Conservation (phyloP, 2,888 invertebrate genomes). For the Ypsolopha scabrella region DNA sequence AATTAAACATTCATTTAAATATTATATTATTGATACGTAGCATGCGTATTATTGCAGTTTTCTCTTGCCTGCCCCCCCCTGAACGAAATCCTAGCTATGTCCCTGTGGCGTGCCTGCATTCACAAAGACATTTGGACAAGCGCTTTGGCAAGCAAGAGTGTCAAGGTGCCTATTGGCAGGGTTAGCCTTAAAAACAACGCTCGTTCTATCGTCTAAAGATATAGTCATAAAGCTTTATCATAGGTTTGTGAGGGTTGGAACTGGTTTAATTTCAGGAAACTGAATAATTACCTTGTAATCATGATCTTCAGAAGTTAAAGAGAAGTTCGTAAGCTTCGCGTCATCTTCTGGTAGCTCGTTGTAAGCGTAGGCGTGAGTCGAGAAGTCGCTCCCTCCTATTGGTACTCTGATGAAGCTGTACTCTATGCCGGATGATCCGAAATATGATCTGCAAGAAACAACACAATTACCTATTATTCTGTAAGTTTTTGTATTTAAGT, state of each 20-base stretch:
- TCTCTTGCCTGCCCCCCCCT: no score
- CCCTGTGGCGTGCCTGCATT: no score
- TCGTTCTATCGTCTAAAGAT: no score
- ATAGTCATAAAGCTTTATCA: no score
- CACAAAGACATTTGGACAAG: neutral
- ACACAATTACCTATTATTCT: slow-evolving; percentile 5
- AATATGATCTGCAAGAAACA: slow-evolving; percentile 74
- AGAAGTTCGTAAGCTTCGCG: slow-evolving; percentile 66
- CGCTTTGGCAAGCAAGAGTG: neutral
- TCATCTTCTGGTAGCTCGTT: slow-evolving; percentile 69
- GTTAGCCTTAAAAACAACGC: no score
- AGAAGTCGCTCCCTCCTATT: slow-evolving; percentile 87
- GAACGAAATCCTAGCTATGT: no score
- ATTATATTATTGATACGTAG: no score
- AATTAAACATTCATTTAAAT: no score
- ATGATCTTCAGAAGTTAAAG: slow-evolving; percentile 73
- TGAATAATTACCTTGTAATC: slow-evolving; percentile 67
- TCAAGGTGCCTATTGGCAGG: no score
- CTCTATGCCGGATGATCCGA: slow-evolving; percentile 72
- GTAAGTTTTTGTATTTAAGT: neutral
- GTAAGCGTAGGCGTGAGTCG: slow-evolving; percentile 79
- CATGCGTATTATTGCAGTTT: no score
- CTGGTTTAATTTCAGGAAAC: neutral
- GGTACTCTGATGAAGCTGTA: slow-evolving; percentile 82
- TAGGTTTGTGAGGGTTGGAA: no score